Conservation (phyloP, 30 jellyfish, hydroid and myxozoan species). For the Turritopsis rubra region DNA sequence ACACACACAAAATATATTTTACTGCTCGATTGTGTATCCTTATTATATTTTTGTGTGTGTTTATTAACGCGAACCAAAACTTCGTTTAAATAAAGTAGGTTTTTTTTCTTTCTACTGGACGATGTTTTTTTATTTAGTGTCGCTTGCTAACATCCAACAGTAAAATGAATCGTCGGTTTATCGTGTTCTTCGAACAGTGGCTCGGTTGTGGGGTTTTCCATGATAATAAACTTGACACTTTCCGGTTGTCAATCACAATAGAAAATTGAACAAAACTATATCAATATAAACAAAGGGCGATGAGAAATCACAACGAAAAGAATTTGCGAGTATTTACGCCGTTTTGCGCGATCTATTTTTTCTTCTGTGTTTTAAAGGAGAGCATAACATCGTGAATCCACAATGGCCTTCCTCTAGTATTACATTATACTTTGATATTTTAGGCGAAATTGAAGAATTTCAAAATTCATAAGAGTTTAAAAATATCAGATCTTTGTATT, state of each 20-base stretch:
- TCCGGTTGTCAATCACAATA: constrained; percentile 5
- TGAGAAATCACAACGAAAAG: background rate
- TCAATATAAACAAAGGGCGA: background rate
- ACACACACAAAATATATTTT: background rate
- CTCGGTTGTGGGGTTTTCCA: constrained; percentile 17
- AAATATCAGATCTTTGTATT: background rate
- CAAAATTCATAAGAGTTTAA: background rate
- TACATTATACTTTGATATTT: background rate
- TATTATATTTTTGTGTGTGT: background rate
- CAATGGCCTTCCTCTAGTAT: background rate
- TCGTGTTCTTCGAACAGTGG: background rate
- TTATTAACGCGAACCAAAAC: background rate
- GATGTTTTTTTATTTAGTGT: background rate
- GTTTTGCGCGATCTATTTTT: background rate
- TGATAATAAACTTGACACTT: background rate
- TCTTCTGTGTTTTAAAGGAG: background rate
- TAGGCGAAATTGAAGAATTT: background rate
- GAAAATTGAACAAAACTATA: background rate
- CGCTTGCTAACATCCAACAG: constrained; percentile 5
- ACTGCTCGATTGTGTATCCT: background rate
- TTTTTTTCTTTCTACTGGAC: background rate
- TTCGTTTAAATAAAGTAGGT: background rate
- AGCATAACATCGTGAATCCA: no score
- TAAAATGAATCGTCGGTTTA: constrained; percentile 2
- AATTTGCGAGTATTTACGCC: background rate